These are phyloP conservation scores for Tetraneura akinire DNA, from an alignment of 1,140 invertebrate species.

Conservation along the genomic window DNA sequence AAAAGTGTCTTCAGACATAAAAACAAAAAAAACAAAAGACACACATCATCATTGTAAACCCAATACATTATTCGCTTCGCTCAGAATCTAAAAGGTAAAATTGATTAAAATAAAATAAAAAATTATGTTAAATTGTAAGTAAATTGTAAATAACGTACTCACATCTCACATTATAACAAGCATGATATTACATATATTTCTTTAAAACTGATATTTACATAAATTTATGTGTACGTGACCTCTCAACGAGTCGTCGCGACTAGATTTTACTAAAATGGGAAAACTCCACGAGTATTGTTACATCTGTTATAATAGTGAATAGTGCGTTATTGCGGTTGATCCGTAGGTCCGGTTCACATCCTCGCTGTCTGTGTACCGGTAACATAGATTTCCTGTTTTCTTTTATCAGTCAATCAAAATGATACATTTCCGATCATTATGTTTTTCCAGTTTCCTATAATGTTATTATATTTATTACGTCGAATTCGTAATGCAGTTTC, in stretches of 20 bases:
- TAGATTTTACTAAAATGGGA: slow-evolving; percentile 31
- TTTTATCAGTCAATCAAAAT: slow-evolving; percentile 35
- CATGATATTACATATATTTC: no score
- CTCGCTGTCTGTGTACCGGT: neutral
- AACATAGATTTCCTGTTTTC: slow-evolving; percentile 49
- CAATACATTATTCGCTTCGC: no score
- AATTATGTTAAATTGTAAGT: no score
- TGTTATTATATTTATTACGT: slow-evolving; percentile 17
- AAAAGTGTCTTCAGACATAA: no score
- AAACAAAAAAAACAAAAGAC: no score
- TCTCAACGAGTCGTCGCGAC: neutral
- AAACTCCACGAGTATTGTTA: neutral
- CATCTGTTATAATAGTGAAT: neutral
- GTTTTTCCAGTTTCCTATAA: neutral
- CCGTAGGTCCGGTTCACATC: slow-evolving; percentile 48
- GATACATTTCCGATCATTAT: slow-evolving; percentile 12
- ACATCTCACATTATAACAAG: no score
- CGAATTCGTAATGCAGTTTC: slow-evolving; percentile 26
- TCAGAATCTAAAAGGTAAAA: no score
- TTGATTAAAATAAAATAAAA: no score
- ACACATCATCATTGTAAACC: no score
- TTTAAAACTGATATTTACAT: neutral
- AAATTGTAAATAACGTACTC: no score
- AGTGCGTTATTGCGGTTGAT: slow-evolving; percentile 45
- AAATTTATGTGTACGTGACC: no score